These are phyloP conservation scores for Thera britannica DNA, from an alignment of 2,888 invertebrate species.

Conservation along the genomic window DNA sequence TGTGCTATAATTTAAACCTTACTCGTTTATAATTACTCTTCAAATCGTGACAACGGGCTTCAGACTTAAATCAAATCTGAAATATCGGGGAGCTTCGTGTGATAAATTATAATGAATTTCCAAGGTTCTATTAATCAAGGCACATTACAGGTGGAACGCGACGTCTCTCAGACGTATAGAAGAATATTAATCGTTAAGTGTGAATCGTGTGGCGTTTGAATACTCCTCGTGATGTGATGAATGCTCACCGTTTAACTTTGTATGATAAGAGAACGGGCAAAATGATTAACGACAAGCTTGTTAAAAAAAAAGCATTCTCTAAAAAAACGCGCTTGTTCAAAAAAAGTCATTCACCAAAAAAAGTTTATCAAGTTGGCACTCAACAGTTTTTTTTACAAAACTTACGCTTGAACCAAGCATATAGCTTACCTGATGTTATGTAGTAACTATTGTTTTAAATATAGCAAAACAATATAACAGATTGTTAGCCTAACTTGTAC, in stretches of 20 bases:
- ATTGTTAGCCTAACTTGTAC: too few relatives aligned
- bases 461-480: too few relatives aligned
- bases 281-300: not conserved
- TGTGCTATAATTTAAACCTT: too few relatives aligned
- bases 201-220: conserved; percentile 21
- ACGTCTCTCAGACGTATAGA: conserved; percentile 26
- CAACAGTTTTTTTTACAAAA: too few relatives aligned
- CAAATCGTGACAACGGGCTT: not conserved
- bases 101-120: conserved; percentile 42
- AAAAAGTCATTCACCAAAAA: too few relatives aligned
- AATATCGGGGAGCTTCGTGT: conserved; percentile 16
- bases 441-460: too few relatives aligned
- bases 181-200: conserved; percentile 33
- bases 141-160: conserved; percentile 33
- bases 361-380: too few relatives aligned
- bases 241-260: conserved; percentile 4
- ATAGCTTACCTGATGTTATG: too few relatives aligned
- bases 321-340: too few relatives aligned
- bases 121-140: conserved; percentile 48
- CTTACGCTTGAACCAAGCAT: too few relatives aligned
- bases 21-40: not conserved
- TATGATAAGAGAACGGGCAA: not conserved
- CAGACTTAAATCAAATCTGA: conserved; percentile 17
- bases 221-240: conserved; percentile 14
- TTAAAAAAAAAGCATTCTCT: too few relatives aligned